A percentile compares a stretch with the other conserved stretches of the same genome.
Conservation (phyloP, 2,888 invertebrate species). For the Sialis lutaria region DNA sequence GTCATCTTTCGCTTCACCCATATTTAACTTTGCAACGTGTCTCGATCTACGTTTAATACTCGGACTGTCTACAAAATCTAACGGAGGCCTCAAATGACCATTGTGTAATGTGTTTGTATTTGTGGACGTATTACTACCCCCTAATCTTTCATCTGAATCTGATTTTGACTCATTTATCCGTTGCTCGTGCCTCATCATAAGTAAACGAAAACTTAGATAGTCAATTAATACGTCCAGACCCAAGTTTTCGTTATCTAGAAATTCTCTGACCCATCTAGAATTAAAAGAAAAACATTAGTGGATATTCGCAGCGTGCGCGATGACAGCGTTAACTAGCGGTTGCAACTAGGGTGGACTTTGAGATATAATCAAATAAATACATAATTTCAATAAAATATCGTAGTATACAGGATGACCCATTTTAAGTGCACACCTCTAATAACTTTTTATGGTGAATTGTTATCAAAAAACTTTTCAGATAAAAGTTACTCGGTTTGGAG, state of each 20-base stretch:
- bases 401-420: too few species aligned
- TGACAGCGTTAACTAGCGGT: neutral
- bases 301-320: too few species aligned
- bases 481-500: too few species aligned
- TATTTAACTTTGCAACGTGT: conserved; percentile 76
- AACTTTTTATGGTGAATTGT: too few species aligned
- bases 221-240: conserved; percentile 94
- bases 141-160: conserved; percentile 60
- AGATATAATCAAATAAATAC: neutral
- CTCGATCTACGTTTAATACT: conserved; percentile 56
- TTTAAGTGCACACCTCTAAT: too few species aligned
- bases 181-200: conserved; percentile 88
- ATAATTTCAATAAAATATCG: too few species aligned
- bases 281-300: conserved; percentile 5
- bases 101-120: conserved; percentile 17
- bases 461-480: too few species aligned
- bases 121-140: conserved; percentile 23
- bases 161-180: conserved; percentile 57
- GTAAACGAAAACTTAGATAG: conserved; percentile 86
- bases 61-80: conserved; percentile 49
- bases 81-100: conserved; percentile 28
- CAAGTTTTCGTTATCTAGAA: conserved; percentile 88
- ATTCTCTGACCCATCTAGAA: conserved; percentile 93
- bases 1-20: conserved; percentile 94
- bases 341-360: neutral